Base-by-base conservation (phyloP, 1,140 invertebrate species). In the Euura lappo region DNA sequence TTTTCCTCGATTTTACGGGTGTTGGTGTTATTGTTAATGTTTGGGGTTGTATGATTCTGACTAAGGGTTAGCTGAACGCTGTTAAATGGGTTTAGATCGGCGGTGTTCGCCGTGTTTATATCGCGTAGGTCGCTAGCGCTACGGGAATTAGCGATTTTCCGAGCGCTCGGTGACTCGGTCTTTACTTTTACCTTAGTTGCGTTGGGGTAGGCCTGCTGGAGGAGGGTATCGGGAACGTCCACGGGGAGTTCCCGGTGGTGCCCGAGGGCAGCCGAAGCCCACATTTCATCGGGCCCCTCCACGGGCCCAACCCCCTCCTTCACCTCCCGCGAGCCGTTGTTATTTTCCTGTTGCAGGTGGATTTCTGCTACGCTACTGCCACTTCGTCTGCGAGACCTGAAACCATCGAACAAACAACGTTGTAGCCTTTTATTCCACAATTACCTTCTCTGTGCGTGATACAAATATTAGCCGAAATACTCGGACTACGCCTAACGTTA, bases 231-330 rank as follows among this genome's bases (percentile, higher is more conserved):
- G 80, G 98, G 98, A 75, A 98, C 97, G 89, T 99, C 98, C 83
- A 99, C 97, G 81, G 98, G 96, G 95, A 99, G 97, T 92, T 99
- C 98, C 83, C 95, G 93, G 90, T 95, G 94, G 81, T 94, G 94
- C 87, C 93, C 92, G 91, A 88, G 82, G 82, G 83, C 80, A 75
- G 83, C 83, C 82, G 87, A 85, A 78, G 83, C 83, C 87, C 87
- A 88, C 87, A 88, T 88, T 79, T 85, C 87, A 87, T 87, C 83
- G 80, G 85, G 82, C 74, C 79, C 81, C 80, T 80, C 79, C 77
- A 76, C 81, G 77, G 51, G 51, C 51, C 51, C 51, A 60, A 60
- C 51, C 75, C 80, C 74, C 80, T 86, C 84, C 80, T 85, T 85
- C 68, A 79, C 76, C 71, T 82, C 82, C 73, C 80, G 79, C 77